Evolutionary conservation across 2,113 vertebrate species (phyloP), one percentile per base, ranked within the genome.

Genomic region (Cricetomys ansorgei): DNA sequence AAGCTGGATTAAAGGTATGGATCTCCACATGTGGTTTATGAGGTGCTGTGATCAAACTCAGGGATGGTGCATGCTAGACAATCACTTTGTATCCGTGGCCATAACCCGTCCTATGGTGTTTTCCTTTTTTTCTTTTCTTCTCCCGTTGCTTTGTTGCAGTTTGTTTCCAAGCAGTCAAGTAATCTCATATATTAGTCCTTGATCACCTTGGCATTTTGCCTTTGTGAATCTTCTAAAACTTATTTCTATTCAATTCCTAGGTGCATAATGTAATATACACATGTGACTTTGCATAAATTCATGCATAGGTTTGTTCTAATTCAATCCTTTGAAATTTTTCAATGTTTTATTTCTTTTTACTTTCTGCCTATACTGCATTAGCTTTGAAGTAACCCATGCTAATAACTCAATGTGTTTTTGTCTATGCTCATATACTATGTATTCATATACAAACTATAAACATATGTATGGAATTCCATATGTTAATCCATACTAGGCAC

Each of bases 341-440:
- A 37, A n/a, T 48, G 86, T 95, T 92, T 79, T 43, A 2, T 40
- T 97, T 3, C 75, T 94, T 92, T 91, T 95, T 10, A 77, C 12
- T 92, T 84, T 7, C 21, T 86, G 17, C 43, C 21, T 43, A 7
- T 72, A 48, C 12, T 91, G 2, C 0, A 21, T 88, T 25, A 70
- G 17, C 23, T 92, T 50, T 92, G 21, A 23, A 2, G 3, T 94
- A 80, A 96, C 37, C 0, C 23, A 23, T 87, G 4, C 45, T 70
- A 83, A 84, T 25, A 79, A 81, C 17, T 86, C 83, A 43, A 55
- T 80, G 3, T 88, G 27, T 50, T 93, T 69, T 67, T 80, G 86
- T 70, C 29, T 81, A 23, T 6, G 62, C 34, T 53, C 17, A 76
- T 57, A 45, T 29, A 43, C 53, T 83, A 29, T 57, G 1, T 59